Percentiles rank a stretch among this genome's conserved stretches.
Evolutionary conservation across 2,797 vertebrate genomes (phyloP).

Genomic region (Bovichtus diacanthus): DNA sequence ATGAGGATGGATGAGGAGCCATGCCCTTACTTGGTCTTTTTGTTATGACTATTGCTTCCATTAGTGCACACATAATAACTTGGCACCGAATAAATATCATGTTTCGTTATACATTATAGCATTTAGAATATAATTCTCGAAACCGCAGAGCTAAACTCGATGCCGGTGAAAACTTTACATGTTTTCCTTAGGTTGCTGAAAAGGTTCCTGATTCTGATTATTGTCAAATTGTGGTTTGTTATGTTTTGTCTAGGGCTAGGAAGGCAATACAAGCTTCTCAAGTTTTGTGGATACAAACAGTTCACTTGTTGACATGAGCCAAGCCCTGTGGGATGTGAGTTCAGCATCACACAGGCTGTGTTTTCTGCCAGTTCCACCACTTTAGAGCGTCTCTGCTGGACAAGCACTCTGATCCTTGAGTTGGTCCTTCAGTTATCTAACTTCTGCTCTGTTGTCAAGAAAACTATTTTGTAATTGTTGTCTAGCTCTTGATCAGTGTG

Average conservation of each 20-base stretch:
- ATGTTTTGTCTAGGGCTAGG: constrained; percentile 23
- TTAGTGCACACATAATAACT: constrained; percentile 14
- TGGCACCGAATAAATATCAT: neutral
- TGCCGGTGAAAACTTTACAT: neutral
- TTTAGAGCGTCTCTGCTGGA: constrained; percentile 57
- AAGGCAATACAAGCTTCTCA: constrained; percentile 53
- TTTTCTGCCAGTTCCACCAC: constrained; percentile 54
- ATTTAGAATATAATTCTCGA: neutral
- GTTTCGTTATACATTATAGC: neutral
- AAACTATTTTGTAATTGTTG: constrained; percentile 43
- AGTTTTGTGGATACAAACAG: constrained; percentile 71
- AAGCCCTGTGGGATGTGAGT: constrained; percentile 53
- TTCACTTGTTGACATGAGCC: constrained; percentile 63
- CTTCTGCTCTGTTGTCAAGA: constrained; percentile 31
- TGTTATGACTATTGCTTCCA: constrained; percentile 27
- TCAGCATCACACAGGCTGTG: constrained; percentile 47
- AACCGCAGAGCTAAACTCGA: neutral
- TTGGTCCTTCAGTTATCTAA: constrained; percentile 24
- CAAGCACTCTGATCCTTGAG: constrained; percentile 46
- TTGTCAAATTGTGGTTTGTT: constrained; percentile 69
- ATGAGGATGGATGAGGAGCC: constrained; percentile 69
- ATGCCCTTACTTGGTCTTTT: constrained; percentile 45
- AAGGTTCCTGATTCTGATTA: constrained; percentile 47
- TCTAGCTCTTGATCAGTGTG: constrained; percentile 17
- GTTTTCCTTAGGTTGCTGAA: constrained; percentile 19